Evolutionary conservation across 2,888 invertebrate genomes (phyloP), one percentile per base, ranked within the genome.

Genomic region (Molanna angustata): DNA sequence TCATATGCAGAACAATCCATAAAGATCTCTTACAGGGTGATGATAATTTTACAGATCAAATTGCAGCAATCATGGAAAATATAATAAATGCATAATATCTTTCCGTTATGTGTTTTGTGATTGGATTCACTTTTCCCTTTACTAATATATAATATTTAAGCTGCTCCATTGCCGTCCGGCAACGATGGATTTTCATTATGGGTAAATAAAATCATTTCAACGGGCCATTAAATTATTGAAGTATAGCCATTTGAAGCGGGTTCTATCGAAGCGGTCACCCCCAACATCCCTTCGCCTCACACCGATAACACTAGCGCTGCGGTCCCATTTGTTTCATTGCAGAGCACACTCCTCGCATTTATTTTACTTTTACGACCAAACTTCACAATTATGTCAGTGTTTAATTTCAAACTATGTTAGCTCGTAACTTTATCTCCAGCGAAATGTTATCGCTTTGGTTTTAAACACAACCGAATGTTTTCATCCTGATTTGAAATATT

Each of bases 211-310:
- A 32, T 17, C 11, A 32, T 31, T 19, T 22, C 22, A 13, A 56
- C 45, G 51, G 52, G 43, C 52, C 40, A 54, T 59, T 58, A 52
- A 51, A 50, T 53, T 58, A 50, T 40, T 49, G 54, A 56, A 54
- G 44, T 60, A 49, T 51, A 53, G 50, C 54, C 45, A 51, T 46
- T 40, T 41, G 40, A 27, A 9, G 13, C 27, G 11, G 6, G 14
- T 46, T n/a, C n/a, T n/a, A n/a, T n/a, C n/a, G n/a, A n/a, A n/a
- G n/a, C 16, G 68, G 66, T 62, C 68, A 67, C 64, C 69, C 49
- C 49, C 31, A 42, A 41, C 14, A 33, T 33, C n/a, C n/a, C n/a
- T n/a, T n/a, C n/a, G n/a, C n/a, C n/a, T n/a, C n/a, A n/a, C n/a
- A n/a, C n/a, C n/a, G n/a, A n/a, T n/a, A n/a, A n/a, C n/a, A n/a